A percentile compares a stretch with the other conserved stretches of the same genome.
Conservation (phyloP, 2,888 invertebrate genomes). For the Erebia aethiops region DNA sequence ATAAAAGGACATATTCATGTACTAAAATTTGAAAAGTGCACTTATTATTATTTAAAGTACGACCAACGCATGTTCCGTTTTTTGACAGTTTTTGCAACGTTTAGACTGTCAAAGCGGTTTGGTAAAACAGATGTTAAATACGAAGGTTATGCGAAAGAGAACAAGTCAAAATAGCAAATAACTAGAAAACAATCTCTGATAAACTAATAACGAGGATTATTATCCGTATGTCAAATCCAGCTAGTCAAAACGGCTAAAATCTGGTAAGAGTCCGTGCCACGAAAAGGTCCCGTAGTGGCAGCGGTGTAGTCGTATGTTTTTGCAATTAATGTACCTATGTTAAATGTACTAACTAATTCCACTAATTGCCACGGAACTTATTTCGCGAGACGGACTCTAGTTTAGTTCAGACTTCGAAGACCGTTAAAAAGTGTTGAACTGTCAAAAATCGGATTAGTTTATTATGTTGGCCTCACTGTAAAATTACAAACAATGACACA, state of each 20-base stretch:
- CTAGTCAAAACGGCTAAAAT: background rate
- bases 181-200: background rate
- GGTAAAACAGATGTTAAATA: no score
- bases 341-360: no score
- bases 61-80: background rate
- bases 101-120: background rate
- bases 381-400: background rate
- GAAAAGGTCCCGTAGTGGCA: background rate
- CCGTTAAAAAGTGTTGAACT: background rate
- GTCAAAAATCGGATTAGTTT: slow-evolving; percentile 11
- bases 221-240: background rate
- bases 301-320: no score
- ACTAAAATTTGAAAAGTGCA: slow-evolving; percentile 75
- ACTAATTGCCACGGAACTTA: no score
- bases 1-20: slow-evolving; percentile 60
- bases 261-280: no score
- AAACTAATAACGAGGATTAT: background rate
- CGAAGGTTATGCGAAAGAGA: background rate
- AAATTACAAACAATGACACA: slow-evolving; percentile 72
- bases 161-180: background rate
- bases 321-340: no score
- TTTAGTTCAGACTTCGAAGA: background rate
- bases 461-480: slow-evolving; percentile 14
- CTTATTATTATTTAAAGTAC: slow-evolving; percentile 66
- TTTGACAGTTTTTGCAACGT: background rate